Evolutionary conservation across 2,113 vertebrate species (phyloP), one percentile per base, ranked within the genome.

Genomic region (Psilopsiagon aymara): DNA sequence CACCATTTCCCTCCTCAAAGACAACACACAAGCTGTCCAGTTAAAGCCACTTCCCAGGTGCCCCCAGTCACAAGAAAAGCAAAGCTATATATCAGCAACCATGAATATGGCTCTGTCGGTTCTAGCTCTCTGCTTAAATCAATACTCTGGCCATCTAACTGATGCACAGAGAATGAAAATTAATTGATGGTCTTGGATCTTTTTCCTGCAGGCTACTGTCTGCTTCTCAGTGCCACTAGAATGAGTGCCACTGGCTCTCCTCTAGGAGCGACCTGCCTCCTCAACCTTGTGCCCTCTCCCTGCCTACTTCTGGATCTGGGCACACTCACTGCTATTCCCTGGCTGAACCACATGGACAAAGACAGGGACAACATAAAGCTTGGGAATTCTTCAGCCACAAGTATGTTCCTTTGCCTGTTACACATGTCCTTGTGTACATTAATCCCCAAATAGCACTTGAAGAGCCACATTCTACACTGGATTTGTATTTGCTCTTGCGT

Each of bases 161-260:
- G 53, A 53, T 59, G 52, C 68, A 78, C 11, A 35, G 55, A 52
- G 83, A 90, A 92, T 49, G 51, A 86, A 93, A 92, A 89, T 63
- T 2, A 95, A 94, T 83, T 80, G 31, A 67, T 68, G 60, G 67
- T 9, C 39, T 83, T 92, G 95, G 94, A 83, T 43, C 60, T 86
- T 63, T 90, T 96, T 82, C 84, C 64, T 88, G 88, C 68, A 94
- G 82, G 70, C 53, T 41, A 2, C 35, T n/a, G 82, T 35, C 71
- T 0, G 0, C 59, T 86, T 86, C 43, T 47, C 46, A 18, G 0
- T 4, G 24, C 43, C 51, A 69, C 69, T 2, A 2, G 52, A 80
- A 86, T 1, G 3, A 75, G 9, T n/a, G 21, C n/a, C 68, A 60
- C 51, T 88, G 88, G 43, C 28, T 92, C 55, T 77, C 29, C 60